These are phyloP conservation scores for Campoplex capitator DNA, from an alignment of 2,888 invertebrate genomes.

Conservation along the genomic window DNA sequence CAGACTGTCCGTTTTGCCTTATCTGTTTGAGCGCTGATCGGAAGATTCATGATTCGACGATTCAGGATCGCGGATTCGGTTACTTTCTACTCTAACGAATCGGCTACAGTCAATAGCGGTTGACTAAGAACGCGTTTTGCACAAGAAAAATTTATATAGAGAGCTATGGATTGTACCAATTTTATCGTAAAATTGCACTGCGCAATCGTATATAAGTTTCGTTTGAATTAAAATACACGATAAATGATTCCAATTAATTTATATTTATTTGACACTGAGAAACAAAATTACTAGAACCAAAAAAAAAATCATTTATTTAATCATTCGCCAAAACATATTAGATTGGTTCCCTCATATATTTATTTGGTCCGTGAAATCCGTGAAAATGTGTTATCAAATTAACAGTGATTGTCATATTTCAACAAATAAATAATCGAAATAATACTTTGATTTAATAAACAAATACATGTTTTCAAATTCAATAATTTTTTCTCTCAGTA, in stretches of 20 bases:
- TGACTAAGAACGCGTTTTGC: constrained; percentile 50
- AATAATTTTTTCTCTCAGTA: no score
- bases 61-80: constrained; percentile 53
- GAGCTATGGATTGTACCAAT: neutral
- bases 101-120: constrained; percentile 16
- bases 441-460: no score
- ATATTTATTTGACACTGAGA: no score
- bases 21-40: constrained; percentile 27
- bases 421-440: no score
- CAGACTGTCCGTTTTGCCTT: constrained; percentile 35
- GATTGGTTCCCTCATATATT: no score
- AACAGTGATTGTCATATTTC: no score
- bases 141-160: constrained; percentile 12
- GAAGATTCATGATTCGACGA: constrained; percentile 57
- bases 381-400: no score
- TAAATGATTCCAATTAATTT: neutral
- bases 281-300: no score
- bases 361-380: no score
- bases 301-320: no score
- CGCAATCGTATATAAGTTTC: constrained; percentile 27
- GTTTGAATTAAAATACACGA: neutral
- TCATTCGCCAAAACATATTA: no score
- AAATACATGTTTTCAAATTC: no score
- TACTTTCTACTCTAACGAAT: constrained; percentile 61
- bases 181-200: constrained; percentile 29